Conservation (phyloP, 1,140 invertebrate genomes). For the Cyphomyrmex costatus region DNA sequence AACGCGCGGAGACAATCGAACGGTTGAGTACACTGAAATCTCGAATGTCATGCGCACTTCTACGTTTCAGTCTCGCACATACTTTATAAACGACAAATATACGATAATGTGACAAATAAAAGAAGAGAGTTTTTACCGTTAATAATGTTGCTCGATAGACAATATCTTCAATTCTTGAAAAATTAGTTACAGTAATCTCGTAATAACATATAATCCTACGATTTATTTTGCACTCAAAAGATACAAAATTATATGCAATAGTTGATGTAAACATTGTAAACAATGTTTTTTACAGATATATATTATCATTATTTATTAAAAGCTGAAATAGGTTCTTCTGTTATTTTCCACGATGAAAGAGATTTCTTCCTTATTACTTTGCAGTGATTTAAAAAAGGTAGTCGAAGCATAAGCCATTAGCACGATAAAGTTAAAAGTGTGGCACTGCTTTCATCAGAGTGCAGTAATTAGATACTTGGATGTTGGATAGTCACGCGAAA, state of each 20-base stretch:
- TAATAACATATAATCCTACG: too few species aligned
- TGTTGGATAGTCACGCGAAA: slow-evolving; percentile 10
- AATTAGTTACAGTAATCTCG: background rate
- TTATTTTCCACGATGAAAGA: slow-evolving; percentile 19
- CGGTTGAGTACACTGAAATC: slow-evolving; percentile 4
- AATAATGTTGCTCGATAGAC: background rate
- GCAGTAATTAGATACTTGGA: slow-evolving; percentile 27
- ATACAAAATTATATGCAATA: background rate
- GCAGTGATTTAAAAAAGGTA: background rate
- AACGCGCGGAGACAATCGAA: slow-evolving; percentile 41
- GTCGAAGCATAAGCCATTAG: too few species aligned
- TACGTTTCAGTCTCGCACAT: background rate
- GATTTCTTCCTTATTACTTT: background rate
- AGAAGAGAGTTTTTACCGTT: background rate
- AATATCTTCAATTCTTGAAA: background rate
- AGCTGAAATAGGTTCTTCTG: too few species aligned
- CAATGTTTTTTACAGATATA: background rate
- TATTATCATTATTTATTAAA: background rate
- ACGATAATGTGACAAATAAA: background rate
- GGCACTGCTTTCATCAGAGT: slow-evolving; percentile 28
- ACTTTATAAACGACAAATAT: background rate
- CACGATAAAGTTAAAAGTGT: slow-evolving; percentile 40
- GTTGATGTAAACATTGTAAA: too few species aligned
- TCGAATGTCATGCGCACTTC: background rate
- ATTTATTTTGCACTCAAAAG: background rate